These are phyloP conservation scores for Buathra laborator DNA, from an alignment of 2,888 invertebrate species.

Conservation along the genomic window DNA sequence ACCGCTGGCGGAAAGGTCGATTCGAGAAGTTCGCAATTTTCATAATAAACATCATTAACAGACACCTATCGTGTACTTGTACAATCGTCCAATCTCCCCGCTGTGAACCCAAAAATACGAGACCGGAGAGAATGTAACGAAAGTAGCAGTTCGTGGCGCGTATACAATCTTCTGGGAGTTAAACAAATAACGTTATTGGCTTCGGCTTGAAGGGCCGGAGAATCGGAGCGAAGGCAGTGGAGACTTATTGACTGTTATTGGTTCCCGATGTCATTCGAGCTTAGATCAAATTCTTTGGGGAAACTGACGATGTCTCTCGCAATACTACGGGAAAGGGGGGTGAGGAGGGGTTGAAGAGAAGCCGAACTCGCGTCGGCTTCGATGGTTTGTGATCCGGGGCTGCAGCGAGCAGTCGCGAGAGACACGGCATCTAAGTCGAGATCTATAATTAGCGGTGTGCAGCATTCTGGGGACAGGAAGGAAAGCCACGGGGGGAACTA, in stretches of 20 bases:
- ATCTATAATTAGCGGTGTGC: slow-evolving; percentile 68
- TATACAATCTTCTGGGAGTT: slow-evolving; percentile 10
- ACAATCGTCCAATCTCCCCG: background rate
- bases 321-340: too few relatives aligned
- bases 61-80: background rate
- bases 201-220: background rate
- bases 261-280: background rate
- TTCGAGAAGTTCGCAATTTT: slow-evolving; percentile 1
- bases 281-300: background rate
- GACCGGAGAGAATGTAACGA: background rate
- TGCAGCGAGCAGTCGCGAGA: slow-evolving; percentile 27
- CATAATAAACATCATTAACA: slow-evolving; percentile 21
- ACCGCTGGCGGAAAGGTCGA: slow-evolving; percentile 1
- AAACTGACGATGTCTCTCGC: background rate
- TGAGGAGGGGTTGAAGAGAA: background rate
- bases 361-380: slow-evolving; percentile 68
- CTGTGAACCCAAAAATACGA: background rate
- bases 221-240: background rate
- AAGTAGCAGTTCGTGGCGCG: background rate
- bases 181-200: slow-evolving; percentile 1
- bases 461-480: slow-evolving; percentile 74
- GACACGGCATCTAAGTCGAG: slow-evolving; percentile 69
- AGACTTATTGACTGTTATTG: background rate
- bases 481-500: slow-evolving; percentile 56
- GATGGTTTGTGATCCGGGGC: slow-evolving; percentile 49